Evolutionary conservation across 2,888 invertebrate genomes (phyloP), one percentile per base, ranked within the genome.

Genomic region (Epinotia bilunana): DNA sequence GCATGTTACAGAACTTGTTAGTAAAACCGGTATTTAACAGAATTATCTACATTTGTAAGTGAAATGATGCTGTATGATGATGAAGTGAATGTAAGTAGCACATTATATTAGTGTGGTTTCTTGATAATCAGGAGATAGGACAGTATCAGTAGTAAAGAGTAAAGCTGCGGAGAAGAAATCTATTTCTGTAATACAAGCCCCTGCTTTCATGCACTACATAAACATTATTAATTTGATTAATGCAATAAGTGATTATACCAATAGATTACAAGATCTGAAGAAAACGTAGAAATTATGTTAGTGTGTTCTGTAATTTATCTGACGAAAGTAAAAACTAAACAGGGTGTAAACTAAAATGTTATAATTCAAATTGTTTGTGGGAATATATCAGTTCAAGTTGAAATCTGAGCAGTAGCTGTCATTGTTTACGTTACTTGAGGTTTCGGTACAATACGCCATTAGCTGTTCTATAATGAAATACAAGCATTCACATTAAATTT

Each of bases 381-480:
- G 93, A 93, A 93, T 93, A 93, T 93, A 92, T 92, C 84, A 89
- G 90, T 90, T 83, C 79, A 86, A 82, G 77, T 83, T 78, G 76
- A 77, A 78, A 77, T 77, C 75, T 62, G 72, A 67, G 69, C 71
- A 71, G 49, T 70, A 78, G 77, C 72, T 57, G 28, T 18, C 39
- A 69, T 68, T 74, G 46, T 46, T 73, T 57, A 62, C 57, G 16
- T 74, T 16, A 64, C 46, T 16, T 69, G 57, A 69, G 39, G 23
- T 73, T 58, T 62, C 69, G 49, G 69, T 69, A 69, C 68, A 74
- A 69, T 62, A 74, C 63, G 68, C 68, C 74, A 57, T 61, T 49
- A 53, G 39, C 55, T 53, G 68, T 65, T 70, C 62, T 53, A 70
- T 61, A 62, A 63, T 63, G 23, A 64, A 72, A 53, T 55, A 74